phyloP scores from a whole-genome alignment of 2,888 invertebrate genomes.

The Octodonta nipae region DNA sequence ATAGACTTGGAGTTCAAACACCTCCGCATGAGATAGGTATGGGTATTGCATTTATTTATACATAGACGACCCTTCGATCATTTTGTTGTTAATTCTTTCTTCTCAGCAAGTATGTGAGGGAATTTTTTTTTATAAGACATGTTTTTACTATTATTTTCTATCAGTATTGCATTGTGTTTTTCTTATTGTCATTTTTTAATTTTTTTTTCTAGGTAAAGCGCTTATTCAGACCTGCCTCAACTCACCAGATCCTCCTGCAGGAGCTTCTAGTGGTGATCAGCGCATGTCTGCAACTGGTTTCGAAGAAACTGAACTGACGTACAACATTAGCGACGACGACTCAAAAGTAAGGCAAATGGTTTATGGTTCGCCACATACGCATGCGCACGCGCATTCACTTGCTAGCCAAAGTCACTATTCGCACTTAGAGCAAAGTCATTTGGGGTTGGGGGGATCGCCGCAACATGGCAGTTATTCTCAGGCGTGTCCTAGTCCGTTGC shows the following conservation, averaged over 20 bases:
- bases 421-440: conserved; percentile 32
- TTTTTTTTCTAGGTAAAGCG: conserved; percentile 62
- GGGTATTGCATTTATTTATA: too few species aligned
- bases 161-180: too few species aligned
- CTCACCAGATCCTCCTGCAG: conserved; percentile 79
- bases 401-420: conserved; percentile 31
- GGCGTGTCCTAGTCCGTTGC: conserved; percentile 62
- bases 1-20: too few species aligned
- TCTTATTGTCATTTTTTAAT: too few species aligned
- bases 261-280: conserved; percentile 61
- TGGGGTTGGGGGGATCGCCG: conserved; percentile 34
- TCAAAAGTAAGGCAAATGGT: conserved; percentile 95
- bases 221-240: conserved; percentile 97
- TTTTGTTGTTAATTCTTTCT: too few species aligned
- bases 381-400: conserved; percentile 50
- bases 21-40: too few species aligned
- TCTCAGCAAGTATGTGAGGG: too few species aligned
- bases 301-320: conserved; percentile 96
- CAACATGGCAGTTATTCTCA: conserved; percentile 46
- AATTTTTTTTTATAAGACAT: too few species aligned
- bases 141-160: too few species aligned
- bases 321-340: conserved; percentile 89
- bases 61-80: too few species aligned
- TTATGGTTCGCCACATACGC: conserved; percentile 54
- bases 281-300: conserved; percentile 97